Conservation (phyloP, 2,113 vertebrate species). For the Brachirus orientalis region DNA sequence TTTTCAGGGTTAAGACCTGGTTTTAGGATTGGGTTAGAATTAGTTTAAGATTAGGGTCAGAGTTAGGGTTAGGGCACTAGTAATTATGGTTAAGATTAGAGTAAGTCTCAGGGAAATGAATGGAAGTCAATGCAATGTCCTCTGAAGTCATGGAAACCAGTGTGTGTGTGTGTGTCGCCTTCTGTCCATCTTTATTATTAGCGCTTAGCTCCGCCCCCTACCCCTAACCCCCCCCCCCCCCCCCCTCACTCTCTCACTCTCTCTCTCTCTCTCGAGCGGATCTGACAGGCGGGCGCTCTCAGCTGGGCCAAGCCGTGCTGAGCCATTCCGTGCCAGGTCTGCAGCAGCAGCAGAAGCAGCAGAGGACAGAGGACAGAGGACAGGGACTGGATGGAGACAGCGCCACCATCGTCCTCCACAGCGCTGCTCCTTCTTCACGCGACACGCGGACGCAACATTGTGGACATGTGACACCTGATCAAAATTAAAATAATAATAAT, state of each 20-base stretch:
- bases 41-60: too few species aligned
- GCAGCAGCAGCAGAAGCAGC: constrained; percentile 29
- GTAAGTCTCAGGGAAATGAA: too few species aligned
- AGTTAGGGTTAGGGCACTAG: too few species aligned
- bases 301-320: constrained; percentile 60
- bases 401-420: constrained; percentile 44
- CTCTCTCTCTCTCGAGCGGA: constrained; percentile 60
- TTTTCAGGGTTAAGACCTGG: too few species aligned
- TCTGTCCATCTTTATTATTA: constrained; percentile 80
- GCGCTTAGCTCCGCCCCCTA: constrained; percentile 70
- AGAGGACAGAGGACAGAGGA: background rate
- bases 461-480: too few species aligned
- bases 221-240: constrained; percentile 40
- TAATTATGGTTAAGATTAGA: too few species aligned
- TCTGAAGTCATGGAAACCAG: too few species aligned
- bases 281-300: constrained; percentile 73
- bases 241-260: constrained; percentile 45
- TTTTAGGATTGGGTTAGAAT: too few species aligned
- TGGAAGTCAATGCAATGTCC: too few species aligned
- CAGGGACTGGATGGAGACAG: constrained; percentile 67
- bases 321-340: constrained; percentile 57
- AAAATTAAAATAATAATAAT: too few species aligned
- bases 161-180: constrained; percentile 39
- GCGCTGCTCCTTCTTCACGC: constrained; percentile 16
- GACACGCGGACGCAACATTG: too few species aligned